phyloP scores from a whole-genome alignment of 2,113 vertebrate genomes.

The Anoura caudifer region DNA sequence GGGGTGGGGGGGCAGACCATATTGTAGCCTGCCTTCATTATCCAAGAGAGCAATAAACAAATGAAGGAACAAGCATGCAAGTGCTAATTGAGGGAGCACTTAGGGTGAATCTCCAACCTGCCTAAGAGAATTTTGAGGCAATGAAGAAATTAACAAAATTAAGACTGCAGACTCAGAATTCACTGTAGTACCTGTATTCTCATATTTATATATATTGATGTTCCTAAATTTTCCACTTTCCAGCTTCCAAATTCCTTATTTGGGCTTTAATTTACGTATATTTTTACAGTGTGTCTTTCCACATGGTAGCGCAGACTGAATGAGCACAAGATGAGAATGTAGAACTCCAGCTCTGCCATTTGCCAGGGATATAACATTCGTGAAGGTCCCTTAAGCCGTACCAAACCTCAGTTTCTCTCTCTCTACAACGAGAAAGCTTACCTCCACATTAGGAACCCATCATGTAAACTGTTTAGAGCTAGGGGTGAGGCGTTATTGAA shows the following conservation, averaged over 20 bases:
- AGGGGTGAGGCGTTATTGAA: not conserved
- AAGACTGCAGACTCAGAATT: not conserved
- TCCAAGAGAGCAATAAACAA: not conserved
- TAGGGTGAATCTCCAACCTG: not conserved
- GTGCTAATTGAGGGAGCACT: not conserved
- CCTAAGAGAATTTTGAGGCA: not conserved
- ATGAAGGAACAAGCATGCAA: not conserved
- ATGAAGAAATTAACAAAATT: not conserved
- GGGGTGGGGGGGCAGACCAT: not conserved
- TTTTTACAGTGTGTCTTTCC: not conserved
- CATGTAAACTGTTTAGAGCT: not conserved
- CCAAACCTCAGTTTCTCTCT: not conserved
- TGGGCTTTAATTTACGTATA: not conserved
- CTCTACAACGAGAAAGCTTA: not conserved
- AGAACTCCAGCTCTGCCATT: not conserved
- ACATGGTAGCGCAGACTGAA: not conserved
- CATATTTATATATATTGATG: not conserved
- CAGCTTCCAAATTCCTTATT: not conserved
- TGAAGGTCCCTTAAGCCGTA: not conserved
- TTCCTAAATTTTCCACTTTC: not conserved
- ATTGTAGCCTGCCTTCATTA: not conserved
- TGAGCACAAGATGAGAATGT: not conserved
- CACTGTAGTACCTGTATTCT: not conserved
- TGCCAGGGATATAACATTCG: not conserved
- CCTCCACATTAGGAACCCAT: not conserved